Conservation (phyloP, 1,140 invertebrate genomes). For the Melanaphis sacchari region DNA sequence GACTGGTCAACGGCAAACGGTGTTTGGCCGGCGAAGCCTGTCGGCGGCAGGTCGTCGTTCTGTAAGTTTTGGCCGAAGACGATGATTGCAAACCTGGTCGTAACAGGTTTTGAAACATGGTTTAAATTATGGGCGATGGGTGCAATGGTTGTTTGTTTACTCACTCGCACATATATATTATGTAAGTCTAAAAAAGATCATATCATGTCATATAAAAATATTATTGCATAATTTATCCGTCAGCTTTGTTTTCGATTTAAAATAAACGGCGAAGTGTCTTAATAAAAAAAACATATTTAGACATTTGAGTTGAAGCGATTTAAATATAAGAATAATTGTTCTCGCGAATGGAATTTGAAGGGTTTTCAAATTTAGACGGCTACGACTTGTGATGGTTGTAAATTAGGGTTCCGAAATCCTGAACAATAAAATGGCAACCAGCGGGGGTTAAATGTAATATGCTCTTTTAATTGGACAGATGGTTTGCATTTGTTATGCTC, state of each 20-base stretch:
- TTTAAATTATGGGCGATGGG: not conserved
- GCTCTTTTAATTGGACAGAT: conserved; percentile 49
- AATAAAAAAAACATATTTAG: not conserved
- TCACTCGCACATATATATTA: too few species aligned
- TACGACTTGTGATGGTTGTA: not conserved
- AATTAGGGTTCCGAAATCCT: conserved; percentile 41
- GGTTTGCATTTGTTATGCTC: conserved; percentile 32
- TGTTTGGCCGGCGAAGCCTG: not conserved
- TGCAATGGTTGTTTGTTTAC: too few species aligned
- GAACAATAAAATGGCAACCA: conserved; percentile 41
- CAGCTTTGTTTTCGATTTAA: not conserved
- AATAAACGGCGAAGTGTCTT: not conserved
- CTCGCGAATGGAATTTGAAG: not conserved
- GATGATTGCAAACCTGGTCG: not conserved
- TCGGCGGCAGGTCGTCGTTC: not conserved
- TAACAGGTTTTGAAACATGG: not conserved
- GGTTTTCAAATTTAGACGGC: conserved; percentile 33
- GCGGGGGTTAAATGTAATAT: conserved; percentile 50
- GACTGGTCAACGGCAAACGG: not conserved
- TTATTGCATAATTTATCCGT: not conserved
- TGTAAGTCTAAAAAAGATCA: too few species aligned
- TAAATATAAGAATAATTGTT: conserved; percentile 5
- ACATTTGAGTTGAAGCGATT: not conserved
- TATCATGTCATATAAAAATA: not conserved
- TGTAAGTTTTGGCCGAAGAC: not conserved